Conservation (phyloP, 2,888 invertebrate species). For the Metellina segmentata region DNA sequence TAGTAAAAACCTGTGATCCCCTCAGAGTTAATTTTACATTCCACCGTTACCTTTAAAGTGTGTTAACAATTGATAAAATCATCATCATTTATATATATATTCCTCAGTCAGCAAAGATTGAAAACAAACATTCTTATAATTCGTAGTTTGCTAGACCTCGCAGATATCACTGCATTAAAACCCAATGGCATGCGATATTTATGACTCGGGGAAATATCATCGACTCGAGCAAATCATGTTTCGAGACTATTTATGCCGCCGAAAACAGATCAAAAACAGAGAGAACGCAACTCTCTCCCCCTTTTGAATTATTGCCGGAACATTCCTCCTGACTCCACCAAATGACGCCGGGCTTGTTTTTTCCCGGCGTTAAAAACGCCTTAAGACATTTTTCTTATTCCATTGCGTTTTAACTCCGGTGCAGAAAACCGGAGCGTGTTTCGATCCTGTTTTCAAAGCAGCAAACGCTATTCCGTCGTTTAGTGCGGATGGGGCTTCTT, state of each 20-base stretch:
- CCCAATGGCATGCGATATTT: neutral
- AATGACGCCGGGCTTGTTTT: conserved; percentile 44
- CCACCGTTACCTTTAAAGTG: too few species aligned
- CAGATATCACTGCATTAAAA: neutral
- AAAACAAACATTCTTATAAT: too few species aligned
- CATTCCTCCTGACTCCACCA: conserved; percentile 41
- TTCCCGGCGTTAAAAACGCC: neutral
- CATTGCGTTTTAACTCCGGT: conserved; percentile 40
- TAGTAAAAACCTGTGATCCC: too few species aligned
- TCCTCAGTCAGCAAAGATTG: too few species aligned
- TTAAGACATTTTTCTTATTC: conserved; percentile 14
- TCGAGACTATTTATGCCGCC: neutral
- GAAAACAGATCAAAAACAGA: conserved; percentile 21
- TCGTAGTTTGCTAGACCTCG: neutral
- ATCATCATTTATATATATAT: too few species aligned
- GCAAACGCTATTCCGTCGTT: conserved; percentile 43
- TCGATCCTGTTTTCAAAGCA: conserved; percentile 12
- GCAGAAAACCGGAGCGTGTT: conserved; percentile 28
- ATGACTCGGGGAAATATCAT: neutral
- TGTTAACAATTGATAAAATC: too few species aligned
- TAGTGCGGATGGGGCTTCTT: neutral
- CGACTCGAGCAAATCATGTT: neutral
- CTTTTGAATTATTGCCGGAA: conserved; percentile 49
- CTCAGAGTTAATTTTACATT: too few species aligned
- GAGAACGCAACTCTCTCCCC: conserved; percentile 8